Evolutionary conservation across 2,113 vertebrate species (phyloP).

Genomic region (Chloropsis hardwickii): DNA sequence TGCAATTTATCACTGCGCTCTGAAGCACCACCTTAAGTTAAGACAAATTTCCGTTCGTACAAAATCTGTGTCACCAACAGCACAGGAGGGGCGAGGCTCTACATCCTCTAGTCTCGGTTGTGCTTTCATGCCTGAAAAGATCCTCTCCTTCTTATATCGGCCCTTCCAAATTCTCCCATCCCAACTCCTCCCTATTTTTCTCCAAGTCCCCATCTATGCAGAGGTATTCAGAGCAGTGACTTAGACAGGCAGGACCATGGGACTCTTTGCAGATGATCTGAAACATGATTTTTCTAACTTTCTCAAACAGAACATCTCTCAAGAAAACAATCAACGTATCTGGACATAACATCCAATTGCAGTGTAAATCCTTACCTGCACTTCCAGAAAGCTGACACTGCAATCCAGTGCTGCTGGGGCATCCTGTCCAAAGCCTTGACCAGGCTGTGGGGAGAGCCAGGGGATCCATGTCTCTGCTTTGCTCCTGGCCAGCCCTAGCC

Average conservation of each 20-base stretch:
- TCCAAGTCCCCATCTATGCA: neutral
- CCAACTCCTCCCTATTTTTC: neutral
- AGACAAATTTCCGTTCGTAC: neutral
- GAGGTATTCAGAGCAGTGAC: neutral
- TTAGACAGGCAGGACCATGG: neutral
- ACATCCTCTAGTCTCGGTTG: neutral
- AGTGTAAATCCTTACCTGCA: neutral
- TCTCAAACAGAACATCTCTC: neutral
- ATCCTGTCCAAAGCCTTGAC: neutral
- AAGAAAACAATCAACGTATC: neutral
- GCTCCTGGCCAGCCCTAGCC: neutral
- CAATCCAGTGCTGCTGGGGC: neutral
- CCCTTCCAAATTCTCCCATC: neutral
- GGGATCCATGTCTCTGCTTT: neutral
- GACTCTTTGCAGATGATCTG: neutral
- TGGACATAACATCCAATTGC: neutral
- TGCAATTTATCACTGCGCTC: neutral
- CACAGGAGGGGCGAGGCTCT: neutral
- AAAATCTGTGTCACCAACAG: neutral
- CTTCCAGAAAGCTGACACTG: neutral
- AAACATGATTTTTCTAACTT: neutral
- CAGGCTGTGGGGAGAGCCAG: neutral
- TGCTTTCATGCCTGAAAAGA: neutral
- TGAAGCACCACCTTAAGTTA: neutral
- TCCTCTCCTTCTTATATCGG: neutral